Conservation (phyloP, 2,888 invertebrate species). For the Smittia aterrima region DNA sequence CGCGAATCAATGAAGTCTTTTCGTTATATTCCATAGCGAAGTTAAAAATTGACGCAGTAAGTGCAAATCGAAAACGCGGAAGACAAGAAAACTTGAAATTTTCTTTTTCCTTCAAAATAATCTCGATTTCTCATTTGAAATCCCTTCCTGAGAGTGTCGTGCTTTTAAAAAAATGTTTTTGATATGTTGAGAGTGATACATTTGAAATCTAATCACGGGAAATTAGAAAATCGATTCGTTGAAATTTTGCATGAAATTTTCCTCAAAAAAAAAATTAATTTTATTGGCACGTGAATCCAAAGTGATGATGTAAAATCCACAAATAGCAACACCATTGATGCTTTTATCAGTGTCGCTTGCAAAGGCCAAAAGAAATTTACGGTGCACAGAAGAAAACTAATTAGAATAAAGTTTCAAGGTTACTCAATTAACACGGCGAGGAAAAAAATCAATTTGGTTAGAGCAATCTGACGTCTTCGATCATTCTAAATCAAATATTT, state of each 20-base stretch:
- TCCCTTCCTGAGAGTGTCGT: no score
- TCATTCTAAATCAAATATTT: slow-evolving; percentile 27
- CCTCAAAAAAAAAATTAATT: background rate
- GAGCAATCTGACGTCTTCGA: background rate
- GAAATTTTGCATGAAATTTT: background rate
- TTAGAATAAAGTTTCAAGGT: slow-evolving; percentile 40
- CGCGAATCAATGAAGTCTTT: background rate
- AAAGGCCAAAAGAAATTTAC: background rate
- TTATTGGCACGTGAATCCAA: slow-evolving; percentile 13
- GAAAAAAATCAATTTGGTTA: background rate
- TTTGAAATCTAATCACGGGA: no score
- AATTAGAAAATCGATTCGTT: no score
- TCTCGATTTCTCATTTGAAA: background rate
- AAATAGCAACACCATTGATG: background rate
- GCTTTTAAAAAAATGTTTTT: no score
- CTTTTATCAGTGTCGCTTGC: background rate
- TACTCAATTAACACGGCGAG: slow-evolving; percentile 39
- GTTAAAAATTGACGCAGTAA: background rate
- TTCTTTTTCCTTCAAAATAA: no score
- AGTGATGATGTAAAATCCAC: background rate
- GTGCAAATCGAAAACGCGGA: background rate
- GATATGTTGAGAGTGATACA: no score
- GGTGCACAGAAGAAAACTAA: slow-evolving; percentile 27
- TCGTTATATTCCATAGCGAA: no score
- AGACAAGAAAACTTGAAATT: background rate